Conservation (phyloP, 2,797 vertebrate species). For the Lophotriccus pileatus region DNA sequence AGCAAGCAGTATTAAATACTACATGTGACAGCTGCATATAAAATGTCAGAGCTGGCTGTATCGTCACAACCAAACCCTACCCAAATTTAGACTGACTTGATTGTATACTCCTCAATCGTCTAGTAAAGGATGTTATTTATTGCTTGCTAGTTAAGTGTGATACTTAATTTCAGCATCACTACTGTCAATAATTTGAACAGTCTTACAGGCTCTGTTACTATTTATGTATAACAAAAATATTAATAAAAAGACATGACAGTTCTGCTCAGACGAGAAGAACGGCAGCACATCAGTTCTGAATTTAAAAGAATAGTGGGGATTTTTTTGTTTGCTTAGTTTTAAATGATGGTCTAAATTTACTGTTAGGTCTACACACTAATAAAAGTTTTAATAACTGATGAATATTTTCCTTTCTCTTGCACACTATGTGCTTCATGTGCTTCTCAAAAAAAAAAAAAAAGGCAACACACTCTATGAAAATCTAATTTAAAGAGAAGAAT, state of each 20-base stretch:
- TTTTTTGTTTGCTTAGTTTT: neutral
- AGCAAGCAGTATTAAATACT: neutral
- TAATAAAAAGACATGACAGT: neutral
- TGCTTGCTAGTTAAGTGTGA: neutral
- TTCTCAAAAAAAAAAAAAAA: neutral
- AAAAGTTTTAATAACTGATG: neutral
- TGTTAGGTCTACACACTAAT: neutral
- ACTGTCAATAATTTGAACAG: neutral
- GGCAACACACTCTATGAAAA: neutral
- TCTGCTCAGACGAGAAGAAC: neutral
- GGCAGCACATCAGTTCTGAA: neutral
- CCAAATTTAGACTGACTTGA: neutral
- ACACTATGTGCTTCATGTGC: rapidly evolving
- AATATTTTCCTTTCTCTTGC: neutral
- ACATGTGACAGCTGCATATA: neutral
- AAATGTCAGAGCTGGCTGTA: neutral
- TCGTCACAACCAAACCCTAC: neutral
- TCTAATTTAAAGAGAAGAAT: neutral
- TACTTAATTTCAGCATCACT: neutral
- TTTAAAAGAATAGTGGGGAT: neutral
- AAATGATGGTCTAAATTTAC: neutral
- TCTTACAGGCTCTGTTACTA: neutral
- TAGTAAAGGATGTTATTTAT: neutral
- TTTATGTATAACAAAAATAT: neutral
- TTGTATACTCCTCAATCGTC: neutral